Evolutionary conservation across 2,888 invertebrate species (phyloP).

Genomic region (Caenorhabditis afra): DNA sequence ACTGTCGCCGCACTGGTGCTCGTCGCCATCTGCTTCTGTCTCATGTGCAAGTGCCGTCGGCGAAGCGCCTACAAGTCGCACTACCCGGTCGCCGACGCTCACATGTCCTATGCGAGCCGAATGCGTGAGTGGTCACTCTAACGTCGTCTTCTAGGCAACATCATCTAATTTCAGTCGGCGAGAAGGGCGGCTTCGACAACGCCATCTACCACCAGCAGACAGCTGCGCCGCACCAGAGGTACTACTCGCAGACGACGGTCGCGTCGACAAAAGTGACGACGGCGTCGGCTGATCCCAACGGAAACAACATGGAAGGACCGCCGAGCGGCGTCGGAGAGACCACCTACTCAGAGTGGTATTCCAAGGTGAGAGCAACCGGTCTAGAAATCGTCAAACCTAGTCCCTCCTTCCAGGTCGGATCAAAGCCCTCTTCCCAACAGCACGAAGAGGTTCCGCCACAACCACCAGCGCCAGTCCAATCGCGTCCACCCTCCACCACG

Average conservation of each 20-base stretch:
- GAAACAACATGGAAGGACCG: constrained; percentile 40
- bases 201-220: constrained; percentile 64
- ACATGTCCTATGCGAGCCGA: constrained; percentile 60
- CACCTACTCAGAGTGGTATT: constrained; percentile 79
- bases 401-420: constrained; percentile 78
- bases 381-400: too few relatives aligned
- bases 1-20: constrained; percentile 47
- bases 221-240: constrained; percentile 51
- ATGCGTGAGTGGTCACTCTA: constrained; percentile 64
- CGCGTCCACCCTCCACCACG: constrained; percentile 66
- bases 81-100: constrained; percentile 67
- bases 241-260: constrained; percentile 67
- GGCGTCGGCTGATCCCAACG: constrained; percentile 41
- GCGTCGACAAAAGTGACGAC: constrained; percentile 58
- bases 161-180: constrained; percentile 48
- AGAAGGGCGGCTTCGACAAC: constrained; percentile 71
- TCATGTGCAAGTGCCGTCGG: constrained; percentile 59
- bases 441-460: constrained; percentile 74
- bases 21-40: constrained; percentile 40
- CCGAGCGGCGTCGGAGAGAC: constrained; percentile 79
- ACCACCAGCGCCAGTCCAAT: constrained; percentile 39
- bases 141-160: not conserved
- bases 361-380: constrained; percentile 61
- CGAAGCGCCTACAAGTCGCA: constrained; percentile 64
- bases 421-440: constrained; percentile 77